Evolutionary conservation across 2,113 vertebrate species (phyloP).

Genomic region (Trematomus loennbergii): DNA sequence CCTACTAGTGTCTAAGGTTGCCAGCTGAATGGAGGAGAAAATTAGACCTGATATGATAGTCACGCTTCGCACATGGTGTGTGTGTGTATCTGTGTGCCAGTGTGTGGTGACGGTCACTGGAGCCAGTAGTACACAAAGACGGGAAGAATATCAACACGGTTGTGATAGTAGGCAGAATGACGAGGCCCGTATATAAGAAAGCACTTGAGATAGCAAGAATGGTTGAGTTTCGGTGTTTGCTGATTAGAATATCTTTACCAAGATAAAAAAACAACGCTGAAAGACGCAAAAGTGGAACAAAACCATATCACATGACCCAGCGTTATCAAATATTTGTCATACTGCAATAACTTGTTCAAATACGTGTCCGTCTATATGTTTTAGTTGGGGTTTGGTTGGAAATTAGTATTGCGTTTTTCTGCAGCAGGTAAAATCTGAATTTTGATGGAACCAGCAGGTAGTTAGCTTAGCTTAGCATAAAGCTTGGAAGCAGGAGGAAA

Average conservation of each 20-base stretch:
- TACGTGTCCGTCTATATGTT: not conserved
- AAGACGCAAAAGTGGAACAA: not conserved
- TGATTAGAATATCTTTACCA: not conserved
- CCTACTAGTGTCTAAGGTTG: conserved; percentile 66
- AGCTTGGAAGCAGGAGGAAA: no score
- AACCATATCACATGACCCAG: not conserved
- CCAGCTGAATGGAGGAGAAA: conserved; percentile 83
- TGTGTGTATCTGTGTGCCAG: conserved; percentile 37
- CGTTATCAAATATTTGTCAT: not conserved
- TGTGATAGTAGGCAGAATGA: conserved; percentile 46
- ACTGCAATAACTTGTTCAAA: not conserved
- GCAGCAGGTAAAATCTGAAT: not conserved
- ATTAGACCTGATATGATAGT: conserved; percentile 81
- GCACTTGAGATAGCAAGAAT: conserved; percentile 40
- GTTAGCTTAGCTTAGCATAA: no score
- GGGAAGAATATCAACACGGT: conserved; percentile 63
- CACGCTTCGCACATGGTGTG: conserved; percentile 57
- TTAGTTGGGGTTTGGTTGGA: not conserved
- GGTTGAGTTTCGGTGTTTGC: conserved; percentile 31
- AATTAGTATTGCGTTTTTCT: not conserved
- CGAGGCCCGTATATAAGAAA: conserved; percentile 29
- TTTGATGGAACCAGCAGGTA: no score
- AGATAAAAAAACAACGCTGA: not conserved
- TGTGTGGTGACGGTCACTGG: conserved; percentile 60
- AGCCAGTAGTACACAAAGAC: conserved; percentile 68